phyloP scores from a whole-genome alignment of 2,888 invertebrate species.

The Conistra vaccinii region DNA sequence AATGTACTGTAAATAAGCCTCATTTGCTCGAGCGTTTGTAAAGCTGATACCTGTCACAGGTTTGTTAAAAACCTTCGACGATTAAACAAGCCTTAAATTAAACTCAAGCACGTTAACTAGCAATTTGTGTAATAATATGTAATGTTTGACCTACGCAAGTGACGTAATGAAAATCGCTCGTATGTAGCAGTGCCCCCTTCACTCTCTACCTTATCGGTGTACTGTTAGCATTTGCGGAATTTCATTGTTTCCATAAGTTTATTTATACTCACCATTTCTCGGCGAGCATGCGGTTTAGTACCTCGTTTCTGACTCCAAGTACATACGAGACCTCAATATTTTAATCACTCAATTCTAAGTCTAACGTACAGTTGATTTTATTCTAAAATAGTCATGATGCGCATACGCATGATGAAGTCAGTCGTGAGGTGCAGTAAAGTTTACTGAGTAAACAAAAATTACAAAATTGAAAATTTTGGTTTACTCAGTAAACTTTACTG shows the following conservation, averaged over 20 bases:
- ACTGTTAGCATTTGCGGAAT: slow-evolving; percentile 68
- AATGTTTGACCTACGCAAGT: slow-evolving; percentile 62
- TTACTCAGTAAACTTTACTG: no score
- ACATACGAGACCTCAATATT: slow-evolving; percentile 34
- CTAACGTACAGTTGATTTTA: slow-evolving; percentile 5
- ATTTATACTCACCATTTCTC: slow-evolving; percentile 72
- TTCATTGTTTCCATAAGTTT: slow-evolving; percentile 72
- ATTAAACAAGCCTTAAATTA: slow-evolving; percentile 42
- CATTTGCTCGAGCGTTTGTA: slow-evolving; percentile 29
- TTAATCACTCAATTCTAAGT: slow-evolving; percentile 20
- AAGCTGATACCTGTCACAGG: slow-evolving; percentile 39
- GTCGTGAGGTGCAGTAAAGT: no score
- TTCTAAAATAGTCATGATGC: slow-evolving; percentile 15
- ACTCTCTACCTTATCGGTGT: slow-evolving; percentile 66
- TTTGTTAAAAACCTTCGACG: slow-evolving; percentile 38
- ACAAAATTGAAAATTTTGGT: no score
- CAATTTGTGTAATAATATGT: slow-evolving; percentile 54
- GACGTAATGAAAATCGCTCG: slow-evolving; percentile 65
- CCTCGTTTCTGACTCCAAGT: slow-evolving; percentile 23
- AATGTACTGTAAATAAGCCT: slow-evolving; percentile 48
- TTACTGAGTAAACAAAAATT: no score
- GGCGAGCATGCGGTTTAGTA: slow-evolving; percentile 70
- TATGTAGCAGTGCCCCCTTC: slow-evolving; percentile 66
- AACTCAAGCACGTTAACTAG: slow-evolving; percentile 50
- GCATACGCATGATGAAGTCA: neutral